A percentile compares a stretch with the other conserved stretches of the same genome.
phyloP scores from a whole-genome alignment of 2,797 vertebrate species.

The Perodicticus potto region DNA sequence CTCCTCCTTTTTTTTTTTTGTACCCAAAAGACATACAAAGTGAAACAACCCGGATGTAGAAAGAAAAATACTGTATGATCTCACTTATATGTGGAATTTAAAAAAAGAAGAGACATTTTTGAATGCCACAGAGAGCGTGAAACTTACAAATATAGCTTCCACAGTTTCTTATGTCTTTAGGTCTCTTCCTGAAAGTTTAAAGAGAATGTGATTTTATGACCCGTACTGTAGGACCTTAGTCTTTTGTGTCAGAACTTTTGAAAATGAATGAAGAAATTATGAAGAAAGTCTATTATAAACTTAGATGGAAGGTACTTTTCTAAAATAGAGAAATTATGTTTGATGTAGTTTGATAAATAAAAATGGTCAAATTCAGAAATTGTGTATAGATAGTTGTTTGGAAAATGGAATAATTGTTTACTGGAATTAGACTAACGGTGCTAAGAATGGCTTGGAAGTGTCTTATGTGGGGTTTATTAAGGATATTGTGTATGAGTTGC shows the following conservation, averaged over 20 bases:
- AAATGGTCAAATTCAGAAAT: neutral
- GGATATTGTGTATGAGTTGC: neutral
- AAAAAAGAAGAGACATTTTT: conserved; percentile 19
- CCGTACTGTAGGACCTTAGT: neutral
- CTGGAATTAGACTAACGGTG: neutral
- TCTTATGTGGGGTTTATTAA: neutral
- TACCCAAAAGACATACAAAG: neutral
- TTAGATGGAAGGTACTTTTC: conserved; percentile 9
- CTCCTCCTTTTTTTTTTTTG: neutral
- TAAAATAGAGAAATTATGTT: conserved; percentile 26
- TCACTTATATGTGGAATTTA: neutral
- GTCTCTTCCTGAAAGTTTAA: conserved; percentile 2
- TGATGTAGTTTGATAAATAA: conserved; percentile 22
- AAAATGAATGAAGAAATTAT: neutral
- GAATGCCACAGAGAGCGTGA: neutral
- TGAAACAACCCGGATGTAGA: neutral
- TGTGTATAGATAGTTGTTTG: neutral
- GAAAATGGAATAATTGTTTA: neutral
- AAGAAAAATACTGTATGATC: neutral
- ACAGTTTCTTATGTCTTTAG: neutral
- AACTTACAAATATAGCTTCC: neutral
- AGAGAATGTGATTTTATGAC: neutral
- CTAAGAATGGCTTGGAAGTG: neutral
- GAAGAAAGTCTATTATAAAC: neutral
- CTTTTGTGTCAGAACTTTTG: conserved; percentile 33